Percentiles rank a stretch among this genome's conserved stretches.
Evolutionary conservation across 2,113 vertebrate genomes (phyloP).

Genomic region (Phaetusa simplex): DNA sequence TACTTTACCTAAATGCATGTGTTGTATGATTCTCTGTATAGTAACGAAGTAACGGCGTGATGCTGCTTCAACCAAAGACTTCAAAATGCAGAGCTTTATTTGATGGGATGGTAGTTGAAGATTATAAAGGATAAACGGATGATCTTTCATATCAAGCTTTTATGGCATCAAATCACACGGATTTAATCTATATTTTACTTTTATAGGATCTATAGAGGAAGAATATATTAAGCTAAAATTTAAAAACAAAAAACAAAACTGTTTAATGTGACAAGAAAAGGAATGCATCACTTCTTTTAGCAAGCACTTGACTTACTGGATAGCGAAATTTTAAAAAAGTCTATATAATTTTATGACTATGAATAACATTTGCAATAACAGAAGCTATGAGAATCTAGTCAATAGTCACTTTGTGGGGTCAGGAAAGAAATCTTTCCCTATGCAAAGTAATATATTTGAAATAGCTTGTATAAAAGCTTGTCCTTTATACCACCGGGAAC

Average conservation of each 20-base stretch:
- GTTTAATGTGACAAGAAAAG: background rate
- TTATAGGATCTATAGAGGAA: background rate
- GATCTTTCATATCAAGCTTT: slow-evolving; percentile 9
- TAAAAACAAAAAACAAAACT: background rate
- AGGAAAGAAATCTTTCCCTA: background rate
- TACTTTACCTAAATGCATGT: background rate
- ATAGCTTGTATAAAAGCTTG: background rate
- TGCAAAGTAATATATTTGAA: background rate
- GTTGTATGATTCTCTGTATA: background rate
- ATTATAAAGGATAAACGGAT: slow-evolving; percentile 56
- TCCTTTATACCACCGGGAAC: background rate
- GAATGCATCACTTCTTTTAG: background rate
- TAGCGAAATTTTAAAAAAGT: background rate
- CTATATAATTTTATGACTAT: background rate
- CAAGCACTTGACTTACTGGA: background rate
- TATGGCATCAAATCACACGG: background rate
- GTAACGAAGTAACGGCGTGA: background rate
- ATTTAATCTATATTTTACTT: background rate
- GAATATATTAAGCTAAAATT: background rate
- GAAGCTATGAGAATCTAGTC: background rate
- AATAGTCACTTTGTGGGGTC: fast-evolving
- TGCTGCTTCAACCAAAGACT: background rate
- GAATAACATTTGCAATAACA: background rate
- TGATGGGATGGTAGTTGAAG: background rate
- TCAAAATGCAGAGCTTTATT: slow-evolving; percentile 40